These are phyloP conservation scores for Batillaria attramentaria DNA, from an alignment of 1,140 invertebrate genomes.

Conservation along the genomic window DNA sequence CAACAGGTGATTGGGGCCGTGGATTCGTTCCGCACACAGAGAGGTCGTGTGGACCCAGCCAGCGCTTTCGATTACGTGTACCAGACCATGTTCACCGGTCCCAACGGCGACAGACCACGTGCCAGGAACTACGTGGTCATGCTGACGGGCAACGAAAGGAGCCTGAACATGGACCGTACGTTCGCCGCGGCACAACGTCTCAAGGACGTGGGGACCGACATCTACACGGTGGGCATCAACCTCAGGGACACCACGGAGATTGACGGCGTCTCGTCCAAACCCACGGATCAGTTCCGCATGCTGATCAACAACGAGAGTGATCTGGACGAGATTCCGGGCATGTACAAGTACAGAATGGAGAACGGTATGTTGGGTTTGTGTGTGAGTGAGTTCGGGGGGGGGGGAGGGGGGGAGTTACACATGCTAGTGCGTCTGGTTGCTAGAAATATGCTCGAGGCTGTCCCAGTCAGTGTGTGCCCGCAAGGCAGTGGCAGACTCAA, in stretches of 20 bases:
- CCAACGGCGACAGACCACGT: conserved; percentile 60
- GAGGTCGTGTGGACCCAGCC: conserved; percentile 51
- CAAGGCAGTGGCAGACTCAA: no score
- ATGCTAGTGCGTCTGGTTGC: no score
- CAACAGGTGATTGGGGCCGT: conserved; percentile 12
- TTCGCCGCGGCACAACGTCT: conserved; percentile 51
- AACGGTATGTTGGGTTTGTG: conserved; percentile 34
- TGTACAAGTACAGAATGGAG: conserved; percentile 35
- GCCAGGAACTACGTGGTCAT: conserved; percentile 61
- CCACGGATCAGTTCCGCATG: conserved; percentile 41
- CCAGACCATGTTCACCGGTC: conserved; percentile 55
- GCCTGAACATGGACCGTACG: conserved; percentile 33
- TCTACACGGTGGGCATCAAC: conserved; percentile 58
- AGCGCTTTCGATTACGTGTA: conserved; percentile 56
- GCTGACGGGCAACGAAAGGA: conserved; percentile 58
- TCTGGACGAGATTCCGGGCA: conserved; percentile 43
- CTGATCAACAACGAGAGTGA: conserved; percentile 32
- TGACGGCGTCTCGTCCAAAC: conserved; percentile 53
- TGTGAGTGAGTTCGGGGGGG: no score
- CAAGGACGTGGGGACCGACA: conserved; percentile 45
- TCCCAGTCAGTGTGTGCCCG: no score
- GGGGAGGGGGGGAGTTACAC: no score
- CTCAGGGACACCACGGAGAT: conserved; percentile 51
- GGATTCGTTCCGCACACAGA: neutral
- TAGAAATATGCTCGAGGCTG: no score